Conservation (phyloP, 2,797 vertebrate species). For the Danionella dracula region DNA sequence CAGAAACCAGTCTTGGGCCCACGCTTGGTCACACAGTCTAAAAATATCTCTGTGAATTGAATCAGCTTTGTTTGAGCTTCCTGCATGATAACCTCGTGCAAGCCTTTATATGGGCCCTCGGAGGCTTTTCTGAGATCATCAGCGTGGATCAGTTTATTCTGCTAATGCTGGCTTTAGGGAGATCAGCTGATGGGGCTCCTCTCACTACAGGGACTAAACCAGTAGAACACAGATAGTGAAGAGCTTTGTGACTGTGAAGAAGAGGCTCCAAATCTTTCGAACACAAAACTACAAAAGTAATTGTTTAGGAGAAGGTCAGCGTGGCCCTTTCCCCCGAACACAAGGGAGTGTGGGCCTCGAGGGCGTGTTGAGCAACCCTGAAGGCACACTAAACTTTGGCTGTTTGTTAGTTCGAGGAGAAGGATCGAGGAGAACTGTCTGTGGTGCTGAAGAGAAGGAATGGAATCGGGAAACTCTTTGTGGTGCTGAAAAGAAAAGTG, state of each 20-base stretch:
- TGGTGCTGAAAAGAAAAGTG: not conserved
- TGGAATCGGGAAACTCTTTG: not conserved
- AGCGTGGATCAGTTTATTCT: constrained; percentile 7
- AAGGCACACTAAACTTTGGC: not conserved
- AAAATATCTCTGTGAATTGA: too few relatives aligned
- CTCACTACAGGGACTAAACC: not conserved
- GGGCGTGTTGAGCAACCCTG: not conserved
- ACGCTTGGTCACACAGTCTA: too few relatives aligned
- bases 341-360: not conserved
- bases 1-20: not conserved
- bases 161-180: constrained; percentile 1
- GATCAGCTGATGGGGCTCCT: not conserved
- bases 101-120: not conserved
- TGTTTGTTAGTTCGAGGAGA: not conserved
- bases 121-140: not conserved
- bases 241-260: too few relatives aligned
- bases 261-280: not conserved
- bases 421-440: not conserved
- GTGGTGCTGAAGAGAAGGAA: constrained; percentile 2
- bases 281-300: not conserved
- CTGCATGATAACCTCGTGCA: not conserved
- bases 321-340: not conserved
- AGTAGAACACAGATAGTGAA: not conserved
- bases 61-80: not conserved
- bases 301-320: not conserved